A percentile compares a stretch with the other conserved stretches of the same genome.
phyloP scores from a whole-genome alignment of 1,140 invertebrate genomes.

The Pygmarrhopalites habei region DNA sequence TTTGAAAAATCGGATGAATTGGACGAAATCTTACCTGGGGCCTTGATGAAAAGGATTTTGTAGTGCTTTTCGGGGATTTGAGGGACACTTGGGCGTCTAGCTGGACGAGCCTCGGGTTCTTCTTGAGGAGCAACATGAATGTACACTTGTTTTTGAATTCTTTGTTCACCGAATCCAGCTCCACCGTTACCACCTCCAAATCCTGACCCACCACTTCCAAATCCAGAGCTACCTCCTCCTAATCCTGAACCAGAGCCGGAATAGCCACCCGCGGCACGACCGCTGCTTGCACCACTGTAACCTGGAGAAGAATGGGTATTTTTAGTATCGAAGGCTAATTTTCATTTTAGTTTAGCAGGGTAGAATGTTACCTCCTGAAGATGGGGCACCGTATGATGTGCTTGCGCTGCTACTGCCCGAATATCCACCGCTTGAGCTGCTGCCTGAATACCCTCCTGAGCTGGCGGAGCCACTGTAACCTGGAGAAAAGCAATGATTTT shows the following conservation, averaged over 20 bases:
- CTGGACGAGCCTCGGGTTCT: conserved; percentile 10
- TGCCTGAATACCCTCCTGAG: no score
- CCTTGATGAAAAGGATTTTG: conserved; percentile 75
- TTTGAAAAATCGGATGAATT: conserved; percentile 67
- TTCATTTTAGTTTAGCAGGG: no score
- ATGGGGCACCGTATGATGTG: no score
- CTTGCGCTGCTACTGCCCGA: no score
- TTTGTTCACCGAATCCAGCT: conserved; percentile 22
- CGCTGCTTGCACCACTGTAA: background rate
- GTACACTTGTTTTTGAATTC: conserved; percentile 5
- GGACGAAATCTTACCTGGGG: no score
- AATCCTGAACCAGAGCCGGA: conserved; percentile 9
- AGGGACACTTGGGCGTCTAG: conserved; percentile 14
- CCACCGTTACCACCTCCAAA: conserved; percentile 25
- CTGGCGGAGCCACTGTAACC: no score
- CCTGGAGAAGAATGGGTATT: no score
- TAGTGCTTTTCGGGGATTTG: conserved; percentile 31
- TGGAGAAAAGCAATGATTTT: no score
- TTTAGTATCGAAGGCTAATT: no score
- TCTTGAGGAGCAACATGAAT: conserved; percentile 32
- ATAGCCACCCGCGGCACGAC: background rate
- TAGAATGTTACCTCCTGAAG: no score
- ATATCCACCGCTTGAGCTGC: no score
- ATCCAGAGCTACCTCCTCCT: conserved; percentile 2
- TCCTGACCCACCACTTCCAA: conserved; percentile 15